Evolutionary conservation across 2,888 invertebrate genomes (phyloP).

Genomic region (Macrosoma leucophasiata): DNA sequence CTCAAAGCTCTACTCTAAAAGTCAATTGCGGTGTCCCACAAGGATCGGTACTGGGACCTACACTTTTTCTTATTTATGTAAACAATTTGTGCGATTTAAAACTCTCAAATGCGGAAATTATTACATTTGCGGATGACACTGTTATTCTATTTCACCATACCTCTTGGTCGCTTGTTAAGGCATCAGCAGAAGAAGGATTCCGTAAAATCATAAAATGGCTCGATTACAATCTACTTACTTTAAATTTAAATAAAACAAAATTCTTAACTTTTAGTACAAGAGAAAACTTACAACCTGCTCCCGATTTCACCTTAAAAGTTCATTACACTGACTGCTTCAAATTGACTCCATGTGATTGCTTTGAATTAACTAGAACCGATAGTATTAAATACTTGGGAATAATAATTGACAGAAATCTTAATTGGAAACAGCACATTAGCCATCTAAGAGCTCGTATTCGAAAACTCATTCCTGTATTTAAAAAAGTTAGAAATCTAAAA

Average conservation of each 20-base stretch:
- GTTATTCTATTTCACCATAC: conserved; percentile 18
- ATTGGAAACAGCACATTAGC: no score
- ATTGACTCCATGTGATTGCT: no score
- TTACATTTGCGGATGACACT: conserved; percentile 21
- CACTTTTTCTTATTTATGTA: conserved; percentile 16
- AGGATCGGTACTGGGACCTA: conserved; percentile 3
- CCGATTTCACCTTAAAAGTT: no score
- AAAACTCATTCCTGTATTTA: no score
- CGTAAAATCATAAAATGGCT: conserved; percentile 16
- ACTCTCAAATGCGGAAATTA: conserved; percentile 12
- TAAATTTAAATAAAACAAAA: conserved; percentile 18
- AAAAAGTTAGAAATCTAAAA: no score
- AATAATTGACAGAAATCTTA: no score
- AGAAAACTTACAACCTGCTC: no score
- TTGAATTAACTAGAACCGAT: no score
- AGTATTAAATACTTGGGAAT: no score
- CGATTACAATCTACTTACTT: conserved; percentile 17
- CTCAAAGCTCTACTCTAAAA: background rate
- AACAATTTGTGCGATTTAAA: conserved; percentile 11
- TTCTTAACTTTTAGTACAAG: conserved; percentile 6
- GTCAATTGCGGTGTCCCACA: background rate
- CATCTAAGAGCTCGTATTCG: no score
- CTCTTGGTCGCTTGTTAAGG: conserved; percentile 6
- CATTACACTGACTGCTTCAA: no score
- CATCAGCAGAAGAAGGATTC: conserved; percentile 15